Base-by-base conservation (phyloP, 1,140 invertebrate genomes). In the Vollenhovia emeryi region DNA sequence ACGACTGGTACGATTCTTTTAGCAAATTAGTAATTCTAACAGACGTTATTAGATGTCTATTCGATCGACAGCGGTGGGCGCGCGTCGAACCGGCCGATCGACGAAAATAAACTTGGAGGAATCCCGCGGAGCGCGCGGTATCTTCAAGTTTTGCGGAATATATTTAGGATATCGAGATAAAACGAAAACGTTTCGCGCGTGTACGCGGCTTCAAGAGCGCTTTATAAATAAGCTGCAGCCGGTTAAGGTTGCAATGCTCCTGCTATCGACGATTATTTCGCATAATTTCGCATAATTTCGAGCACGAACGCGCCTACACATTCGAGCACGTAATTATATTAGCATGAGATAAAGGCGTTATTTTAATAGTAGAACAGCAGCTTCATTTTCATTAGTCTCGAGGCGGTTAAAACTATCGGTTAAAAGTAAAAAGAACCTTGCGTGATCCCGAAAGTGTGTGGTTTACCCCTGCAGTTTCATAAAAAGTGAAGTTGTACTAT, bases 101-200 rank as follows among this genome's bases (percentile, higher is more conserved):
- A 36, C 36, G 27, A 82, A 82, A 82, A 82, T 82, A 82, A n/a
- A 57, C 78, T 82, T 15, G 24, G 21, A 24, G 52, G 40, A 57
- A 45, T 71, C 9, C 33, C 45, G 30, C 33, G 6, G 43, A 2
- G 3, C 60, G 33, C 36, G 11, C 21, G 33, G 48, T 40, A 57
- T 80, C 78, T 57, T 40, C 21, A 36, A 43, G n/a, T 71, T 73
- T 73, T 57, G 78, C 36, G 36, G 33, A 57, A 73, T 69, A 69
- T 71, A 82, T 82, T 82, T 82, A 57, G 78, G 36, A 45, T 69
- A 50, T 80, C 50, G 78, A 82, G 78, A 82, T 82, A 82, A 82
- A 73, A 82, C 78, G 66, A 71, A 73, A 71, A 82, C 73, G 73
- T 82, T 71, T 82, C 66, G 50, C 30, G 21, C 33, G 76, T 33